Evolutionary conservation across 2,113 vertebrate genomes (phyloP).

Genomic region (Oryzias curvinotus): DNA sequence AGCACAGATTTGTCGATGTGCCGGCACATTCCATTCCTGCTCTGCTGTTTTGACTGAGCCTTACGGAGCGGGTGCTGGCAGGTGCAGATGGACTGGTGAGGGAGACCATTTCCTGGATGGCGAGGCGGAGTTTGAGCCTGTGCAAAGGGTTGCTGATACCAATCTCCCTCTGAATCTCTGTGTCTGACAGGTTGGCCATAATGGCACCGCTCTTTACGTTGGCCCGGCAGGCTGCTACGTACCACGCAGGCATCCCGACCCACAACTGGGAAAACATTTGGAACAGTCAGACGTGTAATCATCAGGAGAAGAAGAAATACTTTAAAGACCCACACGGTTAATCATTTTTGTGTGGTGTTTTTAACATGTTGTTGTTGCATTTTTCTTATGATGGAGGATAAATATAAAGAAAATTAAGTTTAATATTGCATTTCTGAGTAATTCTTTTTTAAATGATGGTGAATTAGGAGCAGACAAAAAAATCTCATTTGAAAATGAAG

Average conservation of each 20-base stretch:
- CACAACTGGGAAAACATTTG: slow-evolving; percentile 79
- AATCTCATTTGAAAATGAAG: no score
- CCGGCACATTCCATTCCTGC: background rate
- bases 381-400: no score
- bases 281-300: background rate
- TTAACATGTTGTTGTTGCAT: no score
- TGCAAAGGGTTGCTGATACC: slow-evolving; percentile 94
- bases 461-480: no score
- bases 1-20: background rate
- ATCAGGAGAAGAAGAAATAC: no score
- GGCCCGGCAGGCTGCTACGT: slow-evolving; percentile 91
- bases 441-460: no score
- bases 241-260: slow-evolving; percentile 96
- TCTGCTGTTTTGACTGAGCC: slow-evolving; percentile 10
- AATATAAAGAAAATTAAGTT: no score
- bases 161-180: slow-evolving; percentile 93
- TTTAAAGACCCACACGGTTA: no score
- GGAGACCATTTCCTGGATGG: slow-evolving; percentile 96
- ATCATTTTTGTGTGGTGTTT: no score
- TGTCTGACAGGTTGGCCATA: slow-evolving; percentile 94
- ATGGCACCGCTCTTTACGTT: slow-evolving; percentile 94
- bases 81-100: slow-evolving; percentile 92
- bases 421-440: no score
- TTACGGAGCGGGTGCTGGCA: slow-evolving; percentile 88
- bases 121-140: slow-evolving; percentile 89